Evolutionary conservation across 2,888 invertebrate genomes (phyloP).

Genomic region (Cactoblastis cactorum): DNA sequence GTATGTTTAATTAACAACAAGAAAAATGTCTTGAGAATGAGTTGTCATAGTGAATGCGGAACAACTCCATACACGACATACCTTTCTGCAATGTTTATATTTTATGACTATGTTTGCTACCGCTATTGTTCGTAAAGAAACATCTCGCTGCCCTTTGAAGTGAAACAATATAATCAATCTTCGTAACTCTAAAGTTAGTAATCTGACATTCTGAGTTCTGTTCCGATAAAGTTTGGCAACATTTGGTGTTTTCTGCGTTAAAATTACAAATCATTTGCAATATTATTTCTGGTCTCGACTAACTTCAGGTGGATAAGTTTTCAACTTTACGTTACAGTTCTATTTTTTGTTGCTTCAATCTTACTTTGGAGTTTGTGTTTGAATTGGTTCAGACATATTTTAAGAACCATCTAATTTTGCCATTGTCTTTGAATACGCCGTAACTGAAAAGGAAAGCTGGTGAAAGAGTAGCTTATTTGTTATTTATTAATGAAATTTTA

Average conservation of each 20-base stretch:
- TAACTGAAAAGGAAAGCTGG: too few species aligned
- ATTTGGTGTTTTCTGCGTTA: constrained; percentile 6
- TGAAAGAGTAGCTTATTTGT: too few species aligned
- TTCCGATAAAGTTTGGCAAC: background rate
- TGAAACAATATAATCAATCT: constrained; percentile 27
- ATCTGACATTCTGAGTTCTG: constrained; percentile 20
- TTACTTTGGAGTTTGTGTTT: background rate
- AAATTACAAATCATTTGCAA: constrained; percentile 10
- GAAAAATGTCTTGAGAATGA: too few species aligned
- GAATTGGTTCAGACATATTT: too few species aligned
- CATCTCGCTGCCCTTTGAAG: constrained; percentile 11
- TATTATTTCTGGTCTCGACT: background rate
- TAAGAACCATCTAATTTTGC: too few species aligned
- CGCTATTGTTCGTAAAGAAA: constrained; percentile 13
- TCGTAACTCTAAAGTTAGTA: constrained; percentile 27
- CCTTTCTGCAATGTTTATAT: background rate
- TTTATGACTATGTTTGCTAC: background rate
- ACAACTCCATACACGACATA: background rate
- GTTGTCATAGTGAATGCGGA: background rate
- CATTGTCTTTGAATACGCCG: too few species aligned
- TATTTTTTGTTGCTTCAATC: background rate
- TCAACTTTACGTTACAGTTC: background rate
- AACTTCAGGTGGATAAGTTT: background rate
- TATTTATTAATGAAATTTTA: too few species aligned
- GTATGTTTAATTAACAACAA: too few species aligned